Evolutionary conservation across 2,113 vertebrate genomes (phyloP).

Genomic region (Gymnarchus niloticus): DNA sequence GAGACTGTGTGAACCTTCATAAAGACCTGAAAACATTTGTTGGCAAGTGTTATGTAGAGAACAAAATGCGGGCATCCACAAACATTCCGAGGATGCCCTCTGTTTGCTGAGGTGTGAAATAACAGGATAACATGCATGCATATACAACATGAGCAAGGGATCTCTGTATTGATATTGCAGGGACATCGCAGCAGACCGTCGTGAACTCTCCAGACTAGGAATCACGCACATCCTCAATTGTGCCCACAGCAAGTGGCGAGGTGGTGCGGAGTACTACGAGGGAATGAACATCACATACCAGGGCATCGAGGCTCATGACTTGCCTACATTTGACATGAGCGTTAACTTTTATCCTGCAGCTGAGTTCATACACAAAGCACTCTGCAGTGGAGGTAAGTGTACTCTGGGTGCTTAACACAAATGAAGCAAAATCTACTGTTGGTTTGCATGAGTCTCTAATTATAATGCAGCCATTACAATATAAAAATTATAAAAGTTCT

Average conservation of each 20-base stretch:
- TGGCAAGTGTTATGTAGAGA: too few relatives aligned
- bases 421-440: too few relatives aligned
- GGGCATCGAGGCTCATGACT: conserved; percentile 90
- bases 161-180: conserved; percentile 50
- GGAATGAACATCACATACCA: conserved; percentile 82
- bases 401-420: not conserved
- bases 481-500: not conserved
- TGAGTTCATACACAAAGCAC: conserved; percentile 88
- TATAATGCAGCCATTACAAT: not conserved
- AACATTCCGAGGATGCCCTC: too few relatives aligned
- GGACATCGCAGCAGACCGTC: conserved; percentile 82
- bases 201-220: conserved; percentile 73
- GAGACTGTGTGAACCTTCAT: too few relatives aligned
- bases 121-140: not conserved
- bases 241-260: conserved; percentile 85
- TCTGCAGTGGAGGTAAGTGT: conserved; percentile 61
- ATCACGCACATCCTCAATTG: conserved; percentile 90
- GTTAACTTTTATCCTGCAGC: conserved; percentile 88
- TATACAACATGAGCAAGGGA: not conserved
- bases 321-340: conserved; percentile 91
- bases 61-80: too few relatives aligned
- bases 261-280: conserved; percentile 74
- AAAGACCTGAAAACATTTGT: too few relatives aligned
- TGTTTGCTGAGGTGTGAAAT: not conserved
- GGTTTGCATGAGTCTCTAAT: not conserved